Evolutionary conservation across 1,140 invertebrate genomes (phyloP), one percentile per base, ranked within the genome.

Genomic region (Proales similis): DNA sequence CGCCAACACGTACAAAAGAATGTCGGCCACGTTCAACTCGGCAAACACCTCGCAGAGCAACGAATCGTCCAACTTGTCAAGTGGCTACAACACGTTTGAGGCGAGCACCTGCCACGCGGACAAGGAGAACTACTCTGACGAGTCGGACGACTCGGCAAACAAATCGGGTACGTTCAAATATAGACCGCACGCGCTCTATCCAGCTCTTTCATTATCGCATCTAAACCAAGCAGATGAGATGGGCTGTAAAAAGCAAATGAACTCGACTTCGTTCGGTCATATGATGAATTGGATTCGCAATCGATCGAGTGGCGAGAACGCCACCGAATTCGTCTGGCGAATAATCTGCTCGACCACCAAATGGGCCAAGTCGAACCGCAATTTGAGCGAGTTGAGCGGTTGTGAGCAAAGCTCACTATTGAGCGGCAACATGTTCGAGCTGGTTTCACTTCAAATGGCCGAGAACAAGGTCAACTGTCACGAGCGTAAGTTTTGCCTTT

Each of bases 261-360:
- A 57, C 12, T 42, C 51, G 30, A 42, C 51, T 6, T 57, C 51
- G 4, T 29, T 57, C 17, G 51, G 36, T 0, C 51, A 57, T 20
- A 57, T 57, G 7, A 57, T 57, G 51, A 57, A 57, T 12, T 57
- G 51, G 51, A 39, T 57, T 5, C 39, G 45, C n/a, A 57, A 29
- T 24, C 27, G 26, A 12, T 42, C 51, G 30, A 42, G 36, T 12
- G 45, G 36, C 11, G 51, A 57, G 32, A 26, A 57, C 45, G 39
- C 45, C 26, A 57, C 45, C 36, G 51, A 57, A 7, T 42, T 29
- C 11, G 20, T 42, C 27, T 29, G 24, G 3, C 39, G 45, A 26
- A 57, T 57, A 3, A 29, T 57, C n/a, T 26, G 22, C 4, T 57
- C 51, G 29, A 42, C 51, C 4, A 20, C 45, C 1, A 26, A 42